These are phyloP conservation scores for Ciconia maguari DNA, from an alignment of 2,113 vertebrate species.

Conservation along the genomic window DNA sequence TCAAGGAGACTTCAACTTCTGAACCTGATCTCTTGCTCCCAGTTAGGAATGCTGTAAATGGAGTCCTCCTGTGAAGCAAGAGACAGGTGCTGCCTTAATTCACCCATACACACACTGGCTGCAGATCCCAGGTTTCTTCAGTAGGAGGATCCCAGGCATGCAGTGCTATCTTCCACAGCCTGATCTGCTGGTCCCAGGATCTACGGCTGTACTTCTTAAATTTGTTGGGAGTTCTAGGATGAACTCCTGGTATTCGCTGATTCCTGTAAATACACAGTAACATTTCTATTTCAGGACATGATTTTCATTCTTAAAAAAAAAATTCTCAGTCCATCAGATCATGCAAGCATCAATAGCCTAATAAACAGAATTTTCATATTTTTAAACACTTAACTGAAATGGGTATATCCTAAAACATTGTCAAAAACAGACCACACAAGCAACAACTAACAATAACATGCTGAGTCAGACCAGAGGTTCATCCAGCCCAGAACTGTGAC, in stretches of 20 bases:
- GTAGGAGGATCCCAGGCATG: conserved; percentile 92
- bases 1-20: background rate
- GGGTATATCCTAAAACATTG: background rate
- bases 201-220: conserved; percentile 96
- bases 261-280: conserved; percentile 69
- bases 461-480: background rate
- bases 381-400: background rate
- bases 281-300: background rate
- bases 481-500: background rate
- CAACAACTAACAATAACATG: background rate
- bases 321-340: background rate
- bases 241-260: conserved; percentile 85
- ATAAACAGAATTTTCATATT: rapidly evolving
- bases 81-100: background rate
- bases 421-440: background rate
- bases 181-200: conserved; percentile 98
- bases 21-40: background rate
- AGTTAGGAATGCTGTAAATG: background rate
- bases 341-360: background rate
- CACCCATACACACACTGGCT: conserved; percentile 80
- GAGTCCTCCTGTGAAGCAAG: background rate
- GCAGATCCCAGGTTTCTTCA: conserved; percentile 74
- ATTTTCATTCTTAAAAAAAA: background rate
- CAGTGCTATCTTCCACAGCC: conserved; percentile 92
- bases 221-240: conserved; percentile 95